Conservation (phyloP, 1,140 invertebrate species). For the Hylaeus anthracinus region DNA sequence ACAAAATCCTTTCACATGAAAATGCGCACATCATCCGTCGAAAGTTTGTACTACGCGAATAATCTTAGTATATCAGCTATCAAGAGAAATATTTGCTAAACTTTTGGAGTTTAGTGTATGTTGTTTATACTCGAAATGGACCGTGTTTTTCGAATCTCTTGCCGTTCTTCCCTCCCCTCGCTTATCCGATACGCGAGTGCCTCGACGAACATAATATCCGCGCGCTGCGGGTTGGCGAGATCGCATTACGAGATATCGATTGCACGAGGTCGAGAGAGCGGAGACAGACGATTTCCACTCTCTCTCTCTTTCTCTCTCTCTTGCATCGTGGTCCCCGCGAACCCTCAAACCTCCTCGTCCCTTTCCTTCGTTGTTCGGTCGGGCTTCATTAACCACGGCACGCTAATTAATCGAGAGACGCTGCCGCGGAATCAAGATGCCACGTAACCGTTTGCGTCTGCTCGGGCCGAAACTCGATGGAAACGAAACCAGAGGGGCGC, state of each 20-base stretch:
- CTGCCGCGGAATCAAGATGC: slow-evolving; percentile 56
- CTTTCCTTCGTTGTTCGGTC: slow-evolving; percentile 33
- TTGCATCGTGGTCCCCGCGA: not conserved
- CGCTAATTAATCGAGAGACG: slow-evolving; percentile 69
- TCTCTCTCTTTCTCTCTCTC: too few species aligned
- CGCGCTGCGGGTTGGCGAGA: slow-evolving; percentile 49
- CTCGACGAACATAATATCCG: slow-evolving; percentile 55
- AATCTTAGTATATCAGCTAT: too few species aligned
- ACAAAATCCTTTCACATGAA: too few species aligned
- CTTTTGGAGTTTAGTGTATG: too few species aligned
- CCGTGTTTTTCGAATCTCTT: slow-evolving; percentile 15
- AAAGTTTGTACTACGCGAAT: too few species aligned
- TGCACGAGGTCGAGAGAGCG: slow-evolving; percentile 24
- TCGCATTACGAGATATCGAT: slow-evolving; percentile 68
- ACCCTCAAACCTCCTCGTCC: slow-evolving; percentile 6
- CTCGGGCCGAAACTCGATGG: slow-evolving; percentile 34
- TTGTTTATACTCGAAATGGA: slow-evolving; percentile 11
- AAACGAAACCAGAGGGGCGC: slow-evolving; percentile 22
- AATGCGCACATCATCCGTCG: too few species aligned
- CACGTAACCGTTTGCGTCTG: slow-evolving; percentile 36
- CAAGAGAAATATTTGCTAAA: too few species aligned
- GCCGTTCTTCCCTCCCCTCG: not conserved
- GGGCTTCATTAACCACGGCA: slow-evolving; percentile 64
- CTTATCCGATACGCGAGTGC: not conserved
- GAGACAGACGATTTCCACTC: slow-evolving; percentile 8